Evolutionary conservation across 2,888 invertebrate species (phyloP), one percentile per base, ranked within the genome.

Genomic region (Megamerina dolium): DNA sequence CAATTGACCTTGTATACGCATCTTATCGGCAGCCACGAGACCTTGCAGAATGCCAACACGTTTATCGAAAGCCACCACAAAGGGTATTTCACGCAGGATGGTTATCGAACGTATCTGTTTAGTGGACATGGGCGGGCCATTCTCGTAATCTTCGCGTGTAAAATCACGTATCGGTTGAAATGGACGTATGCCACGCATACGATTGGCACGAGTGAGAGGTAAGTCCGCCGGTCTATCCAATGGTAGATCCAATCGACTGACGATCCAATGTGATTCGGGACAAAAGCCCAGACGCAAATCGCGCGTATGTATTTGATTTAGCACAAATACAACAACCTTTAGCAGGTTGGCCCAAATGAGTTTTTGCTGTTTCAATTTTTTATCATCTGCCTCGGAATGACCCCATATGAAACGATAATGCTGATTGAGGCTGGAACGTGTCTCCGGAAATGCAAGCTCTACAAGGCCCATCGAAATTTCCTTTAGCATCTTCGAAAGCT

Each of bases 1-100:
- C 53, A 82, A 68, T 57, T 86, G 82, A n/a, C 84, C 83, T 70
- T 86, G 87, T 53, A 84, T 80, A 12, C 70, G 57, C 61, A 72
- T 64, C 52, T 71, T 72, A 51, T 73, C 71, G 3, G 72, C 71
- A 2, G 72, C 70, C 18, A 72, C 79, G 41, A 90, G 73, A 29
- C 85, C 83, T 64, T 90, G 86, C 48, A 90, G 79, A 45, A 93
- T 85, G 49, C 87, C 76, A 5, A 96, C 90, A 48, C 97, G 77
- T 46, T 92, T 87, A 54, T 85, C 83, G 67, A 97, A 97, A 10
- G 90, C 84, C 35, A 97, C 85, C 12, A 94, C 84, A 72, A 97
- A 99, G 1, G 97, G 97, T 49, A 97, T 82, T 70, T 95, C 91
- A 45, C 87, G 82, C 14, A 97, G 73, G 47, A 97, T 83, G 0